Evolutionary conservation across 2,113 vertebrate species (phyloP).

Genomic region (Rhegmatorhina hoffmannsi): DNA sequence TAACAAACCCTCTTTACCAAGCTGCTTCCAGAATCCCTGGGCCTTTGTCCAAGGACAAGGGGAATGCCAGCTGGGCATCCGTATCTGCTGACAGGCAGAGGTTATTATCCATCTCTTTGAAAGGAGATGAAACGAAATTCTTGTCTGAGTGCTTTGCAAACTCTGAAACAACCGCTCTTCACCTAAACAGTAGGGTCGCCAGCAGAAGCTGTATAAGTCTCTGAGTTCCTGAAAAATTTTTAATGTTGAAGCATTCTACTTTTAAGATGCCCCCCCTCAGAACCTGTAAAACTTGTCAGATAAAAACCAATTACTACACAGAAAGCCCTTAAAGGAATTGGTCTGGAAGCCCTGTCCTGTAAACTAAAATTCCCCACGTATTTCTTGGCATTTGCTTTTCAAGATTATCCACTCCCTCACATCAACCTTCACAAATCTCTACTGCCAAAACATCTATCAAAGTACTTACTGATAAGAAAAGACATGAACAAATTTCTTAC

Average conservation of each 20-base stretch:
- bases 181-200: neutral
- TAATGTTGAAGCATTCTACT: neutral
- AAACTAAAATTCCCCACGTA: neutral
- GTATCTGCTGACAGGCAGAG: neutral
- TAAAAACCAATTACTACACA: neutral
- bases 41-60: neutral
- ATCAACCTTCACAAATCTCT: neutral
- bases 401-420: neutral
- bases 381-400: neutral
- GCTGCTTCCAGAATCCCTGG: conserved; percentile 26
- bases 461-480: neutral
- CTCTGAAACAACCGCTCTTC: conserved; percentile 3
- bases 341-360: neutral
- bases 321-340: neutral
- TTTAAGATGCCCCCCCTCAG: neutral
- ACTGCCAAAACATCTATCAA: conserved; percentile 4
- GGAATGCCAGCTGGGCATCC: conserved; percentile 45
- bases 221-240: neutral
- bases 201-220: neutral
- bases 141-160: neutral
- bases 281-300: neutral
- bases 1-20: neutral
- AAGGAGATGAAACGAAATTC: neutral
- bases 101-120: conserved; percentile 39
- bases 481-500: neutral